phyloP scores from a whole-genome alignment of 2,797 vertebrate genomes.

The Pygocentrus nattereri region DNA sequence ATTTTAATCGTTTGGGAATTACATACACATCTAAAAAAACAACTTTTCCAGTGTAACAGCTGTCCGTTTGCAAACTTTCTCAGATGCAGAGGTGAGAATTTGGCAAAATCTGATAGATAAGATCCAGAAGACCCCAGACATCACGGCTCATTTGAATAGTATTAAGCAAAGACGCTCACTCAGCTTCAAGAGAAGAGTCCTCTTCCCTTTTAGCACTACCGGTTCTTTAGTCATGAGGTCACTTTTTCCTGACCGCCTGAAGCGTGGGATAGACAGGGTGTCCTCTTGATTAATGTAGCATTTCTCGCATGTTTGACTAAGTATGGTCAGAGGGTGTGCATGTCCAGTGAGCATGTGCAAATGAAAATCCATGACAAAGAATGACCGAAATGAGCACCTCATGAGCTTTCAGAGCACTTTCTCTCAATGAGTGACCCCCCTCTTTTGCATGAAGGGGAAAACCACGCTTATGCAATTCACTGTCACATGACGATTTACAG shows the following conservation, averaged over 20 bases:
- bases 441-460: background rate
- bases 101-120: too few relatives aligned
- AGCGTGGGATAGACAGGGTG: background rate
- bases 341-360: too few relatives aligned
- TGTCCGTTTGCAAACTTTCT: too few relatives aligned
- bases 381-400: background rate
- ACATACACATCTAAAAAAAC: too few relatives aligned
- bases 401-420: background rate
- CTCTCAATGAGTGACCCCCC: background rate
- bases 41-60: too few relatives aligned
- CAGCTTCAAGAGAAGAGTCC: background rate
- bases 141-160: too few relatives aligned
- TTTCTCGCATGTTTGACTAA: background rate
- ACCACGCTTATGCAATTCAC: background rate
- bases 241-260: background rate
- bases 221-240: background rate
- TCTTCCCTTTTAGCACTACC: background rate
- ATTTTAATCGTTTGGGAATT: too few relatives aligned
- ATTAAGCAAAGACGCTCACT: background rate
- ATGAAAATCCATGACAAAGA: background rate
- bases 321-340: too few relatives aligned
- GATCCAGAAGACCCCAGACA: too few relatives aligned
- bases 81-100: too few relatives aligned
- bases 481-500: constrained; percentile 1
- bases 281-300: background rate